These are phyloP conservation scores for Phengaris alcon DNA, from an alignment of 2,888 invertebrate species.

Conservation along the genomic window DNA sequence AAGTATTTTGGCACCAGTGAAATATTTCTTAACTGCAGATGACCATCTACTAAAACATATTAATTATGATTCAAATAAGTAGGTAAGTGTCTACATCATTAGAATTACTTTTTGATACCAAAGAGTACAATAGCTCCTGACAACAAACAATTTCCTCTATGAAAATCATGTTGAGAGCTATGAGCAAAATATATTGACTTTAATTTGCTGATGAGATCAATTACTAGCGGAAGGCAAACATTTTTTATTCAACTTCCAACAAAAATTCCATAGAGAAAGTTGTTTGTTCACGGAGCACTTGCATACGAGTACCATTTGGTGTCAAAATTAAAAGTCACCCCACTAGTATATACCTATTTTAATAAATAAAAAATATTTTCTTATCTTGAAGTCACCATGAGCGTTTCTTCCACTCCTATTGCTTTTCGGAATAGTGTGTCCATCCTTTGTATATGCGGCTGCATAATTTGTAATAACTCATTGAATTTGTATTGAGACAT, in stretches of 20 bases:
- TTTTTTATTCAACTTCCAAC: background rate
- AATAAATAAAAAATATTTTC: slow-evolving; percentile 26
- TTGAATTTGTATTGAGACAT: slow-evolving; percentile 29
- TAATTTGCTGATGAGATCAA: background rate
- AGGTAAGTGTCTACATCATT: no score
- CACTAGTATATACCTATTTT: background rate
- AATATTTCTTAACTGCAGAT: background rate
- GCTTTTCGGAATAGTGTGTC: slow-evolving; percentile 27
- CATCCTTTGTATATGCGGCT: slow-evolving; percentile 26
- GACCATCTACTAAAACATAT: background rate
- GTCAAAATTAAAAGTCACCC: no score
- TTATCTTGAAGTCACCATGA: slow-evolving; percentile 32
- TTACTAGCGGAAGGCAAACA: background rate
- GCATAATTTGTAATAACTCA: slow-evolving; percentile 24
- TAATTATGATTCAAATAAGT: background rate
- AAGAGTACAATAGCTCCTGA: background rate
- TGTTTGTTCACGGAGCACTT: background rate
- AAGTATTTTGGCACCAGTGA: background rate
- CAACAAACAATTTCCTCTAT: background rate
- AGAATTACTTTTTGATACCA: background rate
- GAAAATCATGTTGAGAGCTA: background rate
- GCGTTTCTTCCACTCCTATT: slow-evolving; percentile 32
- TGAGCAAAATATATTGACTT: background rate
- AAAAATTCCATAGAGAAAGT: background rate
- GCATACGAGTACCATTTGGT: no score